Base-by-base conservation (phyloP, 2,113 vertebrate species). In the Oenanthe oenanthe region DNA sequence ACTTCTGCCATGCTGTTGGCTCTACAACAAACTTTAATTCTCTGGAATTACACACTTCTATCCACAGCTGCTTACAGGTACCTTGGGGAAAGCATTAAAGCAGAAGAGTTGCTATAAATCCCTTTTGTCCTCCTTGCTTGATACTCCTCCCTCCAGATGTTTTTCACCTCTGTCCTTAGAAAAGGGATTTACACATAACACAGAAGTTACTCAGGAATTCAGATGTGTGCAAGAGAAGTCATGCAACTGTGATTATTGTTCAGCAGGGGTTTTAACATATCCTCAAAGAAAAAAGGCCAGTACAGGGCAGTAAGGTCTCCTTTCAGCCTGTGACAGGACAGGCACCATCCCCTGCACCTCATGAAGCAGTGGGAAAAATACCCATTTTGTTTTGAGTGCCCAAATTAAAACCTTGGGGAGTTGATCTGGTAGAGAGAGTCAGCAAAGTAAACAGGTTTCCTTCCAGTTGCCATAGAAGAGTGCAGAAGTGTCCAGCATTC, bases 21-120 rank as follows among this genome's bases (percentile, higher is more conserved):
- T 94, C 56, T 83, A 77, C 47, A 77, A 92, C 60, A 71, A 31
- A 66, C 61, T 97, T 97, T 96, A 96, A 94, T 97, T 50, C 20
- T 86, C 53, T 84, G 76, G 40, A 88, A 86, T 95, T 88, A 92
- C 67, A 95, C 31, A 31, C 26, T 67, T 43, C 42, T 48, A 83
- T 43, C 51, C 63, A 67, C 53, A 67, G 78, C 66, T 94, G 71
- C 81, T 93, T 73, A 85, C 67, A 86, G 43, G 36, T 51, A 73
- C 43, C 34, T 29, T 76, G 26, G 36, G 71, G 50, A 84, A 63
- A 74, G 72, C 53, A 93, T 90, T 93, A 70, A 79, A 89, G 67
- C 47, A 43, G 56, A 57, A 45, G 17, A 66, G 24, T 51, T 72
- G 43, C 18, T 73, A 4, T 17, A 77, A 85, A 83, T 80, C 34